Percentiles rank a stretch among this genome's conserved stretches.
These are phyloP conservation scores for Orientallactaga sibirica DNA, from an alignment of 2,797 vertebrate species.

Conservation along the genomic window DNA sequence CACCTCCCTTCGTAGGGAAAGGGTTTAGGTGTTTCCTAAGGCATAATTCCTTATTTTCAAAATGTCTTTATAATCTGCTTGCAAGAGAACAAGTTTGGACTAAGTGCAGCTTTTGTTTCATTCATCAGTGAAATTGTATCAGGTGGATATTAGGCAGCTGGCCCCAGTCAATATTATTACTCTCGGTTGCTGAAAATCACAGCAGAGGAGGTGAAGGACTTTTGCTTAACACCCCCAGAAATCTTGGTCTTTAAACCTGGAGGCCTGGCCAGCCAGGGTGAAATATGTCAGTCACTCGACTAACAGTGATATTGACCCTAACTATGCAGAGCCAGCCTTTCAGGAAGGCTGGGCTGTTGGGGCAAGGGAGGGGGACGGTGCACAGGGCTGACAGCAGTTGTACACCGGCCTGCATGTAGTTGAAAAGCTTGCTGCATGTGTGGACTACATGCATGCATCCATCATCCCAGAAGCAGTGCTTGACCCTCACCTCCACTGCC, in stretches of 20 bases:
- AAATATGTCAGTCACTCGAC: not conserved
- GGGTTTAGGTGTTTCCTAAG: not conserved
- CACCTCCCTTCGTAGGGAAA: not conserved
- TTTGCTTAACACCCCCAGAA: not conserved
- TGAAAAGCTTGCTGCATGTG: not conserved
- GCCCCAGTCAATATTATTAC: not conserved
- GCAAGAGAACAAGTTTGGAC: not conserved
- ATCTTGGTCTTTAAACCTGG: not conserved
- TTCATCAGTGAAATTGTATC: slow-evolving; percentile 39
- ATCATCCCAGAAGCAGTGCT: not conserved
- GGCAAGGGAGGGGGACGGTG: not conserved
- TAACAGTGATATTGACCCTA: slow-evolving; percentile 19
- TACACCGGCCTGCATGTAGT: fast-evolving
- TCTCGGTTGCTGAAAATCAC: not conserved
- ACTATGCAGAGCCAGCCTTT: not conserved
- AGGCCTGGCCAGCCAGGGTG: slow-evolving; percentile 1
- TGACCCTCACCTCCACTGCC: not conserved
- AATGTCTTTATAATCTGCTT: slow-evolving; percentile 6
- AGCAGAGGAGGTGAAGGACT: not conserved
- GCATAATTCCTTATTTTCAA: not conserved
- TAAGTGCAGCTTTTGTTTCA: slow-evolving; percentile 29
- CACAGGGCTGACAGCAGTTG: slow-evolving; percentile 24
- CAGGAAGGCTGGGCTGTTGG: slow-evolving; percentile 22
- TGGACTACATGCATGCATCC: not conserved
- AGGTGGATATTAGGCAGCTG: not conserved